Evolutionary conservation across 2,113 vertebrate genomes (phyloP), one percentile per base, ranked within the genome.

Genomic region (Craseonycteris thonglongyai): DNA sequence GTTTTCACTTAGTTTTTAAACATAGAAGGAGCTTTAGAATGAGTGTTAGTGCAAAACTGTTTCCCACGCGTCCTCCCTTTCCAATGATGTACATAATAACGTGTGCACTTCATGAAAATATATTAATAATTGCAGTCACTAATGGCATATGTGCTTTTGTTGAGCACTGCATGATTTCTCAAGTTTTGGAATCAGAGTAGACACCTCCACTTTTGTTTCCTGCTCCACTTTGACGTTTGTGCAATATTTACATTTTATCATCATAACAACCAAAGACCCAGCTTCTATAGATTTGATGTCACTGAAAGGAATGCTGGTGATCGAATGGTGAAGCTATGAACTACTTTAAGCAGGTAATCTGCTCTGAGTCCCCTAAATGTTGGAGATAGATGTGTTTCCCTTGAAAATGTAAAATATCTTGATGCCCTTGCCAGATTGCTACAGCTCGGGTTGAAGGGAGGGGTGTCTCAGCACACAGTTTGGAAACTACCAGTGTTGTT

Each of bases 361-460:
- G 7, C 15, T 61, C 24, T 14, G 22, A 5, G 42, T 19, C 42
- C 68, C 9, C 0, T 3, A 2, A 22, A 9, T 59, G 40, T 24
- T 26, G 40, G 28, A 2, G 28, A 63, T 38, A 3, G 2, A 18
- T 6, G 30, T 66, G 28, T 33, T 81, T 28, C 47, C 47, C 38
- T 59, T 13, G 26, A 51, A 75, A 76, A 18, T n/a, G 5, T 38
- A 86, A 92, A 66, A 66, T 13, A 65, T 22, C 5, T 10, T 2
- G 1, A n/a, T 40, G n/a, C 19, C 40, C 42, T 56, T 35, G 15
- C 65, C 26, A 24, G 24, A 81, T 49, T 51, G 19, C 66, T 40
- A 6, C 3, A 13, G 7, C 2, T 18, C 15, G 6, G 49, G 40
- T n/a, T n/a, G 49, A 16, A 51, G 33, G 22, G 3, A 4, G 8